Conservation (phyloP, 2,797 vertebrate genomes). For the Amniataba percoides region DNA sequence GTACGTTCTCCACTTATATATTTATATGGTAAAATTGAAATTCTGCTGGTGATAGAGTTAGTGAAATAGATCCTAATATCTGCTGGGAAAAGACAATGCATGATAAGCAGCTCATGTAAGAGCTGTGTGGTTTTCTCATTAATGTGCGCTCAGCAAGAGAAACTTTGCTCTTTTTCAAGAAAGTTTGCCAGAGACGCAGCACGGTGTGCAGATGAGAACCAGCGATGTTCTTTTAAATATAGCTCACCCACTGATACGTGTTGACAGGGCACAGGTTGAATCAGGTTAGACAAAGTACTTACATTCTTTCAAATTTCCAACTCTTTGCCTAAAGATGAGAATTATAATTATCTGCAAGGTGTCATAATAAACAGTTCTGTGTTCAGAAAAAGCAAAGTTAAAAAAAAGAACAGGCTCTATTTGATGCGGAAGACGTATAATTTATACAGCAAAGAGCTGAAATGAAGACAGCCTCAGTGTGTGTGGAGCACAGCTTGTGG, state of each 20-base stretch:
- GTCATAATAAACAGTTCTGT: not conserved
- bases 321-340: slow-evolving; percentile 29
- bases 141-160: not conserved
- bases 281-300: not conserved
- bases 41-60: not conserved
- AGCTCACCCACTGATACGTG: slow-evolving; percentile 9
- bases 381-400: not conserved
- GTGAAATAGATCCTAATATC: not conserved
- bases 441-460: slow-evolving; percentile 24
- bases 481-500: slow-evolving; percentile 32
- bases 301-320: slow-evolving; percentile 1
- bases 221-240: slow-evolving; percentile 6
- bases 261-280: not conserved
- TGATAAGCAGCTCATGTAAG: slow-evolving; percentile 2
- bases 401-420: not conserved
- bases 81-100: slow-evolving; percentile 14
- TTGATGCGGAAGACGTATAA: slow-evolving; percentile 25
- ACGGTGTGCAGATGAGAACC: slow-evolving; percentile 3
- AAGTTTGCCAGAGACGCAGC: slow-evolving; percentile 6
- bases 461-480: slow-evolving; percentile 10
- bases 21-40: not conserved
- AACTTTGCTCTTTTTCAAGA: slow-evolving; percentile 10
- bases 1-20: slow-evolving; percentile 3
- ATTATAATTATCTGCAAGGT: slow-evolving; percentile 22
- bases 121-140: not conserved